Conservation (phyloP, 2,888 invertebrate species). For the Pecten maximus region DNA sequence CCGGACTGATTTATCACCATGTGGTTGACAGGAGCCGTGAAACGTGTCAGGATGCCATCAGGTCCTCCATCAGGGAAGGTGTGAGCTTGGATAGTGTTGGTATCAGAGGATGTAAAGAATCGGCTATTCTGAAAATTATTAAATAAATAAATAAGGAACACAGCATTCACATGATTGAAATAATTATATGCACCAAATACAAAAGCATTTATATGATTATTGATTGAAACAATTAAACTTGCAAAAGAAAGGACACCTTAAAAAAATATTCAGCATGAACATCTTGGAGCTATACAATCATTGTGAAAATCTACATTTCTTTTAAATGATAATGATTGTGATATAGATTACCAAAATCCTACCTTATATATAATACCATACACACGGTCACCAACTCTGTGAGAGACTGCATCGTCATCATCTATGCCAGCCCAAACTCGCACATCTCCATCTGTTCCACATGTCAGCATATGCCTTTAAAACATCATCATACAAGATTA, state of each 20-base stretch:
- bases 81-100: constrained; percentile 92
- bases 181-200: no score
- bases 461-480: constrained; percentile 89
- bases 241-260: no score
- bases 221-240: no score
- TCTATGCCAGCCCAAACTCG: constrained; percentile 93
- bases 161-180: no score
- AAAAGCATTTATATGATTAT: no score
- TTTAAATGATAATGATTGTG: no score
- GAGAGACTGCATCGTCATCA: constrained; percentile 91
- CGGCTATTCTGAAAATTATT: constrained; percentile 85
- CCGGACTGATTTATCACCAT: constrained; percentile 88
- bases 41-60: constrained; percentile 93
- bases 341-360: background rate
- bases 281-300: no score
- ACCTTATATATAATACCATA: constrained; percentile 89
- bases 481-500: background rate
- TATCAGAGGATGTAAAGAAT: constrained; percentile 92
- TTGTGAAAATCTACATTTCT: no score
- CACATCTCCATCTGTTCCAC: constrained; percentile 96
- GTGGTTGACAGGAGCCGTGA: constrained; percentile 93
- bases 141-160: no score
- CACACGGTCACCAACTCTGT: constrained; percentile 92
- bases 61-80: constrained; percentile 90
- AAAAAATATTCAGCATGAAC: no score